Conservation (phyloP, 2,888 invertebrate genomes). For the Stegana nigrithorax region DNA sequence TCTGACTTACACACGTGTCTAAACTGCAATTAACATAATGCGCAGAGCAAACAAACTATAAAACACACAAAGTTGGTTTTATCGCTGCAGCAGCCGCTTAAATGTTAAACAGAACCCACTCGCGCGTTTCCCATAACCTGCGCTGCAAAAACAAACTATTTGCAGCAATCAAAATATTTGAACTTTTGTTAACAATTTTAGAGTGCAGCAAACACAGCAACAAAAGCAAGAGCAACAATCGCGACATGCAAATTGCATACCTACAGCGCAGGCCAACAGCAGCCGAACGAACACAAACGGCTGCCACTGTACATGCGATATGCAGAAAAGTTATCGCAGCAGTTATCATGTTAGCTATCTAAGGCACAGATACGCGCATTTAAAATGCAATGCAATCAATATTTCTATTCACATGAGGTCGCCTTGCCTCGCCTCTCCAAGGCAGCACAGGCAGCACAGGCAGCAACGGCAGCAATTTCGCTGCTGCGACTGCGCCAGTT, state of each 20-base stretch:
- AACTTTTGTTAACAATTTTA: slow-evolving; percentile 11
- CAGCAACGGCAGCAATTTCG: neutral
- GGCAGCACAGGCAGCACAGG: neutral
- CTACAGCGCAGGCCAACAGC: no score
- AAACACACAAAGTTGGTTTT: no score
- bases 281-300: slow-evolving; percentile 24
- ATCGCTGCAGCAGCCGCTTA: slow-evolving; percentile 18
- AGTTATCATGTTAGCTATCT: slow-evolving; percentile 40
- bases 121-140: slow-evolving; percentile 24
- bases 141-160: slow-evolving; percentile 31
- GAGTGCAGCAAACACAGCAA: neutral
- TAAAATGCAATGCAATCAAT: slow-evolving; percentile 45
- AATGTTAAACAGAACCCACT: slow-evolving; percentile 34
- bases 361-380: slow-evolving; percentile 39
- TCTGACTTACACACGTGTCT: no score
- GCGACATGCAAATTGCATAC: slow-evolving; percentile 57
- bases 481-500: no score
- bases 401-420: slow-evolving; percentile 24
- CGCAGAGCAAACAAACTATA: no score
- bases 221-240: no score
- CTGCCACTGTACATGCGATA: slow-evolving; percentile 25
- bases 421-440: neutral
- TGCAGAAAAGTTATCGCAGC: slow-evolving; percentile 47
- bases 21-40: no score
- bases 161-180: slow-evolving; percentile 34